Conservation (phyloP, 1,140 invertebrate genomes). For the Panagrolaimus sp. region DNA sequence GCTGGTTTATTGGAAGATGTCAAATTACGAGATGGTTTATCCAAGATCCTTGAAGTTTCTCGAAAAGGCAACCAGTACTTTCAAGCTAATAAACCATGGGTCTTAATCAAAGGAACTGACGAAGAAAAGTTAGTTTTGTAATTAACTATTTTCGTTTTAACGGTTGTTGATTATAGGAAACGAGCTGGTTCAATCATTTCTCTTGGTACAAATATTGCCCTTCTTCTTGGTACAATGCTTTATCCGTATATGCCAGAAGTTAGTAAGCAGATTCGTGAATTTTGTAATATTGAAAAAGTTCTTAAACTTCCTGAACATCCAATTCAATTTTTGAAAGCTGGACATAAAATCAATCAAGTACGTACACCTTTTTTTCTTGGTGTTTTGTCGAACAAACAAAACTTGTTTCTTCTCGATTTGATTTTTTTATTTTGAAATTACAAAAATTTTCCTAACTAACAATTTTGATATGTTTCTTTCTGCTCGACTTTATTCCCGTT, state of each 20-base stretch:
- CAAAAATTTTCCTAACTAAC: not conserved
- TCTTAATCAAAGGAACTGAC: constrained; percentile 75
- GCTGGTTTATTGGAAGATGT: constrained; percentile 73
- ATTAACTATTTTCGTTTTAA: constrained; percentile 1
- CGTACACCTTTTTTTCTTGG: constrained; percentile 19
- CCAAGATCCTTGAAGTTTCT: constrained; percentile 78
- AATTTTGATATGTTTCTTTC: constrained; percentile 10
- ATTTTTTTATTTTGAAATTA: constrained; percentile 4
- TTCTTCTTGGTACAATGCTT: constrained; percentile 74
- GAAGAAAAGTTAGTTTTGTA: constrained; percentile 69
- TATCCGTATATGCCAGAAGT: constrained; percentile 86
- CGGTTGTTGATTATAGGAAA: too few species aligned
- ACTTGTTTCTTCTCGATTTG: not conserved
- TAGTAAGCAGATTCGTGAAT: constrained; percentile 68
- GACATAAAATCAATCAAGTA: constrained; percentile 81
- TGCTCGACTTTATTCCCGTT: not conserved
- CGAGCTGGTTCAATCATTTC: constrained; percentile 79
- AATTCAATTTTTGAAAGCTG: constrained; percentile 68
- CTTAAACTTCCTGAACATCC: constrained; percentile 67
- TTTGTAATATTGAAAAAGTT: constrained; percentile 68
- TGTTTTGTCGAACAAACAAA: not conserved
- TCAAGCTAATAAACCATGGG: constrained; percentile 89
- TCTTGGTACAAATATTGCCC: constrained; percentile 77
- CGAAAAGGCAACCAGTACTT: constrained; percentile 91
- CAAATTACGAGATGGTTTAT: constrained; percentile 76